Conservation (phyloP, 2,797 vertebrate genomes). For the Alectoris magna region DNA sequence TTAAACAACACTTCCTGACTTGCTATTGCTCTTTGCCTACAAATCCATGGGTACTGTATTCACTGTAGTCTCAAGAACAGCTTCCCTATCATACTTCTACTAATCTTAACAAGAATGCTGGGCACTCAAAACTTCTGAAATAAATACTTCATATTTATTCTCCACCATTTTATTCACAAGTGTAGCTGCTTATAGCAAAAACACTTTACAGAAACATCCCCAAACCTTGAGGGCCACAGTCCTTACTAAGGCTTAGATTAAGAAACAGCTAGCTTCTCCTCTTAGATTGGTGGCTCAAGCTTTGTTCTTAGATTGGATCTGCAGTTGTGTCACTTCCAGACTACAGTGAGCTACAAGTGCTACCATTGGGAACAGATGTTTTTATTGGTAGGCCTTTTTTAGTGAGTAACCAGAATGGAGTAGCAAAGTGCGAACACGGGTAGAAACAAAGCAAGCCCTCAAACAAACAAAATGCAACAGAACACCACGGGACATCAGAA, state of each 20-base stretch:
- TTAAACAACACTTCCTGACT: neutral
- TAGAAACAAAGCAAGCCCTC: neutral
- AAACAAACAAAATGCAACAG: slow-evolving; percentile 58
- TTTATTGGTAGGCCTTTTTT: neutral
- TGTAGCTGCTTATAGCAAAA: neutral
- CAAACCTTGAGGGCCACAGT: neutral
- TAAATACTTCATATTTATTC: neutral
- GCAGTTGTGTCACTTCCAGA: neutral
- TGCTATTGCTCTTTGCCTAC: neutral
- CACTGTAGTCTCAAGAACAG: neutral
- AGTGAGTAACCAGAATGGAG: neutral
- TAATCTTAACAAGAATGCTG: neutral
- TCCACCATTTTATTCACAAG: slow-evolving; percentile 9
- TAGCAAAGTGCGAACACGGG: neutral
- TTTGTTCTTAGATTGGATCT: neutral
- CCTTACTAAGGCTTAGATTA: neutral
- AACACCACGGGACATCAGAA: slow-evolving; percentile 49
- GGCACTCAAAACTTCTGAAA: neutral
- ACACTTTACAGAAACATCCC: neutral
- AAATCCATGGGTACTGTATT: neutral
- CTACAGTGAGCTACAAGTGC: neutral
- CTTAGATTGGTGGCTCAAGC: neutral
- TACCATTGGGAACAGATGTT: neutral
- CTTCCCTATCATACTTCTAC: neutral
- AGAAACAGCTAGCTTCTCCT: neutral